phyloP scores from a whole-genome alignment of 1,140 invertebrate species.

The Agrypnia vestita region DNA sequence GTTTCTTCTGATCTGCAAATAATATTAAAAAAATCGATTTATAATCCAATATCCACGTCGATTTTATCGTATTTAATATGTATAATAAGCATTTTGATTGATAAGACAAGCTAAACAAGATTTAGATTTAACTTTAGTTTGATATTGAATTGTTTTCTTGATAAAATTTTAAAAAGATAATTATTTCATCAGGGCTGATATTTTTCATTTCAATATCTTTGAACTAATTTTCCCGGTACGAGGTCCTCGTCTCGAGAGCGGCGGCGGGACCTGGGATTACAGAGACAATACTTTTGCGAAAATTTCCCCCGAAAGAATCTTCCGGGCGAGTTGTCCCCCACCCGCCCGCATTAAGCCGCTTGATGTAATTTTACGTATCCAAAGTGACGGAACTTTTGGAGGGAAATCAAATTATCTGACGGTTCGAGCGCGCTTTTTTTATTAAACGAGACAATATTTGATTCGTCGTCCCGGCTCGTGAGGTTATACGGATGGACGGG shows the following conservation, averaged over 20 bases:
- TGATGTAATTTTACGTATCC: conserved; percentile 35
- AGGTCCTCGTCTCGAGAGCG: conserved; percentile 19
- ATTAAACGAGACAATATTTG: conserved; percentile 25
- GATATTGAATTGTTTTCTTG: too few species aligned
- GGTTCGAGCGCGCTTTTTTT: conserved; percentile 21
- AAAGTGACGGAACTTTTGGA: conserved; percentile 30
- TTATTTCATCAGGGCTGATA: too few species aligned
- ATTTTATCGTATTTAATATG: too few species aligned
- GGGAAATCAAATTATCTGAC: conserved; percentile 35
- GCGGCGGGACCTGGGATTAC: neutral
- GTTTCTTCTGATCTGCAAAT: too few species aligned
- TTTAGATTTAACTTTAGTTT: too few species aligned
- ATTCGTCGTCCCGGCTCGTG: neutral
- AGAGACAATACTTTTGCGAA: conserved; percentile 19
- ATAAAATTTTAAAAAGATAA: too few species aligned
- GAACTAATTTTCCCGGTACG: conserved; percentile 4
- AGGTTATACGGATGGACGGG: neutral
- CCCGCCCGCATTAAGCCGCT: conserved; percentile 36
- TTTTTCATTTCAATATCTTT: neutral
- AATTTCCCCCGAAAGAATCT: conserved; percentile 26
- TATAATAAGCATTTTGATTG: too few species aligned
- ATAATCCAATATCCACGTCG: too few species aligned
- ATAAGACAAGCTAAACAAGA: too few species aligned
- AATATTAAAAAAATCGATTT: too few species aligned
- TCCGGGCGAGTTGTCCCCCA: conserved; percentile 14